Percentiles rank a stretch among this genome's conserved stretches.
Conservation (phyloP, 2,888 invertebrate genomes). For the Noctuana brunneofusca region DNA sequence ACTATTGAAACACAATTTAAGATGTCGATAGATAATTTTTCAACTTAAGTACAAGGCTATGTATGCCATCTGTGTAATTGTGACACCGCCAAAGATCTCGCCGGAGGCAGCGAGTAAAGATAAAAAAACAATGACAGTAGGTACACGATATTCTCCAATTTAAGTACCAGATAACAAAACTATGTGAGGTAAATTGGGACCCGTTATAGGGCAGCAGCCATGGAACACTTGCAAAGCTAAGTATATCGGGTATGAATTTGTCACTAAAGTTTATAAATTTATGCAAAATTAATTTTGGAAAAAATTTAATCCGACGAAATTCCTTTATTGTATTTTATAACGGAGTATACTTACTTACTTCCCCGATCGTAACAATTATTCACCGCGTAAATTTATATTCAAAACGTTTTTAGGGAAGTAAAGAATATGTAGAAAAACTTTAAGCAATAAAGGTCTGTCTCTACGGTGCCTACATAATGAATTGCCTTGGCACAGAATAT, state of each 20-base stretch:
- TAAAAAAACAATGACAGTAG: slow-evolving; percentile 1
- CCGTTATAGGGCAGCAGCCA: no score
- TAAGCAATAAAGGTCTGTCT: slow-evolving; percentile 8
- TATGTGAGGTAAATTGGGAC: background rate
- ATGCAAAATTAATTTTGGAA: no score
- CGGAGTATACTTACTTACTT: no score
- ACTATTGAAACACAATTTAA: slow-evolving; percentile 17
- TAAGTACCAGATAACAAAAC: background rate
- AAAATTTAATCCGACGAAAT: no score
- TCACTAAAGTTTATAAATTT: no score
- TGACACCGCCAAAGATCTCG: slow-evolving; percentile 47
- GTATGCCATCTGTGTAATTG: slow-evolving; percentile 47
- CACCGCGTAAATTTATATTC: background rate
- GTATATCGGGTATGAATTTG: no score
- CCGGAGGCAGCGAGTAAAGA: slow-evolving; percentile 19
- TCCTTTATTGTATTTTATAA: no score
- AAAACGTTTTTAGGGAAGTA: background rate
- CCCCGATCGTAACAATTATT: no score
- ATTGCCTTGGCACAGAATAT: slow-evolving; percentile 59
- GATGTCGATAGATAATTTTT: slow-evolving; percentile 27
- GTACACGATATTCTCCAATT: background rate
- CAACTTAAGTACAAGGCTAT: slow-evolving; percentile 35
- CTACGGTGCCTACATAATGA: slow-evolving; percentile 12
- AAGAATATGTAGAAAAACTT: slow-evolving; percentile 3
- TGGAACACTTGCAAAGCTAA: no score